Percentiles rank a stretch among this genome's conserved stretches.
Evolutionary conservation across 2,797 vertebrate genomes (phyloP).

Genomic region (Myripristis jacobus): DNA sequence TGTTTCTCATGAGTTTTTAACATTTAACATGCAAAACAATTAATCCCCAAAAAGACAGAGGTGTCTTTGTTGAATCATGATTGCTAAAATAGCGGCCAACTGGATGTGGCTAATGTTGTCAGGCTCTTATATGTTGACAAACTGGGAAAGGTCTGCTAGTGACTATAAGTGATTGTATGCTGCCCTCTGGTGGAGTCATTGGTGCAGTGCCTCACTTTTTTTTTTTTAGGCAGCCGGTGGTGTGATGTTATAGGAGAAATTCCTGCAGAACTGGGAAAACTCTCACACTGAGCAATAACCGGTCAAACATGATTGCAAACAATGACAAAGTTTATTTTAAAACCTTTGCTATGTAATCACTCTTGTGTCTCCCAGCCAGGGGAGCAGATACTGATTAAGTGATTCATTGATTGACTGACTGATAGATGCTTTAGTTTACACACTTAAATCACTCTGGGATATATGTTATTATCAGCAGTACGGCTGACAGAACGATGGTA

Average conservation of each 20-base stretch:
- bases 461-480: too few relatives aligned
- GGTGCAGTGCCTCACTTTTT: background rate
- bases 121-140: background rate
- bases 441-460: too few relatives aligned
- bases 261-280: constrained; percentile 15
- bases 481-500: too few relatives aligned
- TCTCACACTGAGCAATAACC: constrained; percentile 3
- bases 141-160: background rate
- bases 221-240: background rate
- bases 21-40: background rate
- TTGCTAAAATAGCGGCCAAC: background rate
- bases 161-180: constrained; percentile 51
- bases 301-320: background rate
- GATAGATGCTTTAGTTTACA: constrained; percentile 8
- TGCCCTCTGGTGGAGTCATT: constrained; percentile 67
- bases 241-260: background rate
- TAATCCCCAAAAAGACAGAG: too few relatives aligned
- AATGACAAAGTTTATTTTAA: too few relatives aligned
- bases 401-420: background rate
- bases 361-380: background rate
- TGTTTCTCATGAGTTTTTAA: background rate
- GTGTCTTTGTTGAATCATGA: background rate
- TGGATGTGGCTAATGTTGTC: background rate
- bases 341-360: background rate
- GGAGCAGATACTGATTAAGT: background rate